Evolutionary conservation across 2,888 invertebrate genomes (phyloP), one percentile per base, ranked within the genome.

Genomic region (Barypeithes pellucidus): DNA sequence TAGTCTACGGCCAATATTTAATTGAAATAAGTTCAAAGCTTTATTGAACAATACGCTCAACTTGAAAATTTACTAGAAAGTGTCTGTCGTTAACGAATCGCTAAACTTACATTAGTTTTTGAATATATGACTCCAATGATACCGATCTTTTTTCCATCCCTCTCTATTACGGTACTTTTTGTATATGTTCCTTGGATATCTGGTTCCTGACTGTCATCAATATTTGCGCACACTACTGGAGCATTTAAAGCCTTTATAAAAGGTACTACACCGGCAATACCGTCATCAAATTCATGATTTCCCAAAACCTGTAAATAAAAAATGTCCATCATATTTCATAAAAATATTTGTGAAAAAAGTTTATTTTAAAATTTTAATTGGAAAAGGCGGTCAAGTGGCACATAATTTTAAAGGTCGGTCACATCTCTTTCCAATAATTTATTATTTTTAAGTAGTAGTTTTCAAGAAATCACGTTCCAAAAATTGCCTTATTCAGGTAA

Each of bases 231-330:
- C 43, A 96, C 84, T 82, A 94, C 90, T 0, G 93, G 91, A 0
- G 92, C 88, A 1, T 90, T 86, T 5, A 93, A 81, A 0, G 85
- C 85, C 78, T 90, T 84, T 47, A 96, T 82, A 83, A 94, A 95
- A 0, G 93, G 93, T 0, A 92, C 88, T 0, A 95, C 84, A 0
- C 94, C 95, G 11, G 86, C 89, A 0, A 95, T 87, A 1, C 90
- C 91, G 79, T 93, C 89, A 82, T 96, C 96, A 80, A 96, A 96
- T 84, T 96, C 96, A 80, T 96, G 95, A 84, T 95, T 95, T 0
- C 96, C 95, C 7, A 95, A 83, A 0, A 94, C 93, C 95, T 95
- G 82, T 14, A 39, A 43, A 43, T 12, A 41, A 41, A 9, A n/a
- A 39, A 39, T 5, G 8, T 33, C 33, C 5, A 33, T 33, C 33